Evolutionary conservation across 2,113 vertebrate genomes (phyloP).

Genomic region (Phalacrocorax carbo): DNA sequence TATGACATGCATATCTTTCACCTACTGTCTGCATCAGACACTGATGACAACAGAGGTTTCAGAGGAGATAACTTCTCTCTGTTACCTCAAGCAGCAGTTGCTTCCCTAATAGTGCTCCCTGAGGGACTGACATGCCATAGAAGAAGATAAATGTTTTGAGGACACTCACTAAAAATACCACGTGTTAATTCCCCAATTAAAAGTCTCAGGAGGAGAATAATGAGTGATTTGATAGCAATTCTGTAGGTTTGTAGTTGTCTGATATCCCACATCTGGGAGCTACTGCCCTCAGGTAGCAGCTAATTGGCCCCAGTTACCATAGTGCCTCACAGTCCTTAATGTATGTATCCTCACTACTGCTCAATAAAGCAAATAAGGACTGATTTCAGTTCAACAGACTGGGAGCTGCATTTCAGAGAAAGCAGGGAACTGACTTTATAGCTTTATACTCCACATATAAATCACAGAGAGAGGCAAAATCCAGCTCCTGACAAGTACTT

Average conservation of each 20-base stretch:
- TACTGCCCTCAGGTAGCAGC: background rate
- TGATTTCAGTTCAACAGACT: background rate
- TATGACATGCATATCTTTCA: background rate
- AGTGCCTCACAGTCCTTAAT: background rate
- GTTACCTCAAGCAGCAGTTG: background rate
- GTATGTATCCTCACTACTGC: background rate
- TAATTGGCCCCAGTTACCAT: conserved; percentile 47
- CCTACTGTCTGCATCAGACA: background rate
- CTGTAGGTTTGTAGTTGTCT: background rate
- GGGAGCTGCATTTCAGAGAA: background rate
- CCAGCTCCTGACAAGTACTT: background rate
- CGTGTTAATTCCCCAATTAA: conserved; percentile 41
- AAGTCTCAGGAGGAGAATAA: conserved; percentile 42
- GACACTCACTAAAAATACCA: background rate
- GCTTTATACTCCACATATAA: background rate
- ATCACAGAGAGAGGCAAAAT: background rate
- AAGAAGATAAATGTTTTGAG: conserved; percentile 39
- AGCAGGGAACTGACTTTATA: background rate
- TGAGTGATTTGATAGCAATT: conserved; percentile 39
- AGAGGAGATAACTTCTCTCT: conserved; percentile 1
- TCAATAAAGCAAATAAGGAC: conserved; percentile 23
- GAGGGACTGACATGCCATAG: background rate
- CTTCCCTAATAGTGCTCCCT: conserved; percentile 12
- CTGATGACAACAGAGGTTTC: background rate
- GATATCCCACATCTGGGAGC: conserved; percentile 44